Evolutionary conservation across 2,113 vertebrate species (phyloP), one percentile per base, ranked within the genome.

Genomic region (Myotis brandtii): DNA sequence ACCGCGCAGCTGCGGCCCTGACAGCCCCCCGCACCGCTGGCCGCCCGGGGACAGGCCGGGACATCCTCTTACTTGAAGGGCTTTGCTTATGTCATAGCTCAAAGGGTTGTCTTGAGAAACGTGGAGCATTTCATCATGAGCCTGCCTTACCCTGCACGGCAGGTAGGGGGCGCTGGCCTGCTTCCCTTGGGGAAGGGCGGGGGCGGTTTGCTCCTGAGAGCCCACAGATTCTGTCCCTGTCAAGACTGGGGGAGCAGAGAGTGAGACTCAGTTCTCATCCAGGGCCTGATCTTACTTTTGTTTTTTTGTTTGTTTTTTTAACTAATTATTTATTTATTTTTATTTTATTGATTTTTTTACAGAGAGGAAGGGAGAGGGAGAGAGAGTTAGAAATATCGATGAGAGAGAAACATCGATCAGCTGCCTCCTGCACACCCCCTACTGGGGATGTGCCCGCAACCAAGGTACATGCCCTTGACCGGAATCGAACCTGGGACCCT

Each of bases 121-220:
- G 17, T 37, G 9, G 50, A 67, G 6, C 43, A 0, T 81, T 59
- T 89, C 59, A 3, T 52, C 2, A 2, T 3, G 20, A 59, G 89
- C 40, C 30, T 11, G 93, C 81, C 54, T 66, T 94, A 75, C 87
- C 84, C 64, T 0, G 4, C 3, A 14, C 11, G 72, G 70, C 84
- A 0, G 62, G 70, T 18, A 97, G 97, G 80, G 95, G 96, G 97
- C 90, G 4, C 73, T 40, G 30, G 48, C 73, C 69, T 4, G 3
- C 25, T 27, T 54, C 21, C 3, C 23, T 52, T 25, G 2, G 81
- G 59, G 46, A 46, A 46, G 46, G 46, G 52, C 77, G 1, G 54
- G 54, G 54, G 54, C 20, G 21, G 54, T 56, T 43, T 43, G 54
- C 54, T 56, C 40, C 4, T 40, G 1, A 7, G 37, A 1, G 6